These are phyloP conservation scores for Melanotaenia maccullochi DNA, from an alignment of 2,797 vertebrate species.

Conservation along the genomic window DNA sequence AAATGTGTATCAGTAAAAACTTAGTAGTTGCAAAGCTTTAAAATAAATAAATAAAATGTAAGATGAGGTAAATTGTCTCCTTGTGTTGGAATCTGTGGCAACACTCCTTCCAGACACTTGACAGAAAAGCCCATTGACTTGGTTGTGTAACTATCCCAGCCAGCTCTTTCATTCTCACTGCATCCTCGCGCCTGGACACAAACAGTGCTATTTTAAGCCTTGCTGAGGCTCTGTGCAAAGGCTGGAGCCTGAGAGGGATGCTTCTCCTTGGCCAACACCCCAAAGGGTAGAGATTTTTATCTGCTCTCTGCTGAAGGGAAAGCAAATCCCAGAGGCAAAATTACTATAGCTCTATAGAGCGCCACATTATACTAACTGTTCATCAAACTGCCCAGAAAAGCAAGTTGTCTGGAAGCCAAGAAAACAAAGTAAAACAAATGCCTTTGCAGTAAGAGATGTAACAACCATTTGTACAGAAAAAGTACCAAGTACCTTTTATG, in stretches of 20 bases:
- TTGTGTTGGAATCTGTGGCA: slow-evolving; percentile 22
- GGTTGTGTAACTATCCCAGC: slow-evolving; percentile 72
- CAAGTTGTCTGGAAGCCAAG: neutral
- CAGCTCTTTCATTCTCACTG: slow-evolving; percentile 58
- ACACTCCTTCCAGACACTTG: slow-evolving; percentile 47
- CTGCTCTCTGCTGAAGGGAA: slow-evolving; percentile 36
- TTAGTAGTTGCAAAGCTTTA: too few relatives aligned
- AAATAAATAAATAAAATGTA: slow-evolving; percentile 3
- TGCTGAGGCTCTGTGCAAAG: slow-evolving; percentile 56
- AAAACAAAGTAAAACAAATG: neutral
- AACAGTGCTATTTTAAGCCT: slow-evolving; percentile 78
- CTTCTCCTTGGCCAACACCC: slow-evolving; percentile 65
- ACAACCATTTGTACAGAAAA: slow-evolving; percentile 5
- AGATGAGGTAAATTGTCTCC: slow-evolving; percentile 18
- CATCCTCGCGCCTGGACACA: slow-evolving; percentile 65
- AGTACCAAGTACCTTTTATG: neutral
- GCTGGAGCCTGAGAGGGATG: slow-evolving; percentile 64
- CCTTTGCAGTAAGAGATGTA: slow-evolving; percentile 2
- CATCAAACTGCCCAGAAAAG: slow-evolving; percentile 10
- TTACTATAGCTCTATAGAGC: slow-evolving; percentile 9
- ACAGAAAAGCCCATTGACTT: slow-evolving; percentile 62
- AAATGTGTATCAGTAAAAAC: neutral
- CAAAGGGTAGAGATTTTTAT: slow-evolving; percentile 44
- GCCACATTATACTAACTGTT: neutral
- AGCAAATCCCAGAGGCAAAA: slow-evolving; percentile 30